These are phyloP conservation scores for Standfussiana lucernea DNA, from an alignment of 2,888 invertebrate species.

Conservation along the genomic window DNA sequence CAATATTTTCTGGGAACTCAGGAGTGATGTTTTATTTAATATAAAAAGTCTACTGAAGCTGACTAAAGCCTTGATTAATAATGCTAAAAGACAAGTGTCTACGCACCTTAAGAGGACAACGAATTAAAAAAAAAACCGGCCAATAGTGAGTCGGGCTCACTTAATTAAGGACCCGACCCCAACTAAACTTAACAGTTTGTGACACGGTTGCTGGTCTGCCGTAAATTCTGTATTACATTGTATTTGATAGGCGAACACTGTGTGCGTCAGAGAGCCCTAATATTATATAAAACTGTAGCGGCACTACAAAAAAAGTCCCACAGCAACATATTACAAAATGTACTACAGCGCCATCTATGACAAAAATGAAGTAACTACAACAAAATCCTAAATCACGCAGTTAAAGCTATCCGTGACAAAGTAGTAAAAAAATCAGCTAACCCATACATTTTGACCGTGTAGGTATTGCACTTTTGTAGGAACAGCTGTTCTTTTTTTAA, in stretches of 20 bases:
- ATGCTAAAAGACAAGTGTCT: constrained; percentile 10
- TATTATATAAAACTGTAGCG: not conserved
- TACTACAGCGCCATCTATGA: too few relatives aligned
- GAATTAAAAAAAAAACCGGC: not conserved
- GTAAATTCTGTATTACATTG: not conserved
- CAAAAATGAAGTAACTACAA: too few relatives aligned
- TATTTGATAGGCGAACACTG: not conserved
- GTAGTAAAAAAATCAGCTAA: too few relatives aligned
- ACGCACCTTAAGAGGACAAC: not conserved
- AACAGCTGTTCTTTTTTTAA: too few relatives aligned
- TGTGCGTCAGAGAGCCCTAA: not conserved
- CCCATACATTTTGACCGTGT: too few relatives aligned
- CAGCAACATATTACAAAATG: too few relatives aligned
- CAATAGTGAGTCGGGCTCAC: not conserved
- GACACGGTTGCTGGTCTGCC: not conserved
- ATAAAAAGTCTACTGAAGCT: not conserved
- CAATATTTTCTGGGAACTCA: not conserved
- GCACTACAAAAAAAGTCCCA: too few relatives aligned
- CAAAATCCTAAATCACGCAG: too few relatives aligned
- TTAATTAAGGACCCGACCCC: not conserved
- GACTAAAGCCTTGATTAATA: constrained; percentile 19
- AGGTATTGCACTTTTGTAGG: too few relatives aligned
- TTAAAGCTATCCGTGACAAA: too few relatives aligned
- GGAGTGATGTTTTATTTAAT: not conserved
- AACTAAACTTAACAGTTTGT: not conserved